These are phyloP conservation scores for Orthonychiurus folsomi DNA, from an alignment of 2,888 invertebrate genomes.

Conservation along the genomic window DNA sequence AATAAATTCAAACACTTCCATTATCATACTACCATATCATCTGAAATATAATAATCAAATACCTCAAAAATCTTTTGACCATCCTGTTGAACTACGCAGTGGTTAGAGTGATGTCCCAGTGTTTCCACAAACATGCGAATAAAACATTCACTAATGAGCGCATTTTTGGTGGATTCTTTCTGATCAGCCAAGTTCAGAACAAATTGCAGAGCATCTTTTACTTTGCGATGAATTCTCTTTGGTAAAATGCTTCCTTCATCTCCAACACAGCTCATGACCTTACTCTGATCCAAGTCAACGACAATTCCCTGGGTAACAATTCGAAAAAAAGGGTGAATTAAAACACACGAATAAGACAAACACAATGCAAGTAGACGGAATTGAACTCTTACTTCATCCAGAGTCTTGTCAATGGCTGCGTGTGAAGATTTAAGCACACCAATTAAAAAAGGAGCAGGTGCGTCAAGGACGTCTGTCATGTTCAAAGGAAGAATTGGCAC, in stretches of 20 bases:
- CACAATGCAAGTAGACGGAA: background rate
- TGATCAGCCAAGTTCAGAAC: slow-evolving; percentile 45
- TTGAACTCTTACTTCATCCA: slow-evolving; percentile 50
- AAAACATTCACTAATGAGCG: slow-evolving; percentile 64
- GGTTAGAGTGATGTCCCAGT: slow-evolving; percentile 59
- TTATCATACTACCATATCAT: too few relatives aligned
- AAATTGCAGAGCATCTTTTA: slow-evolving; percentile 53
- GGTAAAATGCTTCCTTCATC: slow-evolving; percentile 71
- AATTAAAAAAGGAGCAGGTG: slow-evolving; percentile 68
- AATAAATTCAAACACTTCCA: too few relatives aligned
- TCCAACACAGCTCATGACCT: slow-evolving; percentile 57
- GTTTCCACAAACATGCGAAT: slow-evolving; percentile 67
- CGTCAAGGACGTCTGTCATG: slow-evolving; percentile 57
- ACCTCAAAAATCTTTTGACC: slow-evolving; percentile 45
- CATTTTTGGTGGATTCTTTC: slow-evolving; percentile 55
- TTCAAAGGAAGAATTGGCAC: slow-evolving; percentile 62
- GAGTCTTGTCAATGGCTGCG: slow-evolving; percentile 43
- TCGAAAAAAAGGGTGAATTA: slow-evolving; percentile 13
- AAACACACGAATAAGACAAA: background rate
- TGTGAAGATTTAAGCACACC: slow-evolving; percentile 54
- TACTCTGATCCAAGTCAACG: slow-evolving; percentile 56
- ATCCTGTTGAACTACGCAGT: slow-evolving; percentile 48
- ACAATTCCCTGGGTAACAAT: slow-evolving; percentile 56
- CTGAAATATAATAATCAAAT: too few relatives aligned
- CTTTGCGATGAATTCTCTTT: slow-evolving; percentile 57